Evolutionary conservation across 2,888 invertebrate genomes (phyloP).

Genomic region (Exocentrus adspersus): DNA sequence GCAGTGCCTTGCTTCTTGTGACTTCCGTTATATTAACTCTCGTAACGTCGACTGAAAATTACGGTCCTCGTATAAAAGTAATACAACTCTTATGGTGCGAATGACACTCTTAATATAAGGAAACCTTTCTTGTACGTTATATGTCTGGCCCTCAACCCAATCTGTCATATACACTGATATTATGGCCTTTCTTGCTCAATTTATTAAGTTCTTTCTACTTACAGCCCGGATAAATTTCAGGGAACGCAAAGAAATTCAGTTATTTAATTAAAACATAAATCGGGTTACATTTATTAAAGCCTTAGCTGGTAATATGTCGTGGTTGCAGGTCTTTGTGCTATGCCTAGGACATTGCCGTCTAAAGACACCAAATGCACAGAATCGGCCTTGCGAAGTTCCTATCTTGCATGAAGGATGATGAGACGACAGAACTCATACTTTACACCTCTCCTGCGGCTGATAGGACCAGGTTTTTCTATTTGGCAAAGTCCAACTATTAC

Average conservation of each 20-base stretch:
- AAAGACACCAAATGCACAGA: too few relatives aligned
- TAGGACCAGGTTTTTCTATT: too few relatives aligned
- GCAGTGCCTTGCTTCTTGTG: conserved; percentile 44
- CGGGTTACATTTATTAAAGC: too few relatives aligned
- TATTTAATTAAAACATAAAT: too few relatives aligned
- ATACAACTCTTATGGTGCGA: conserved; percentile 48
- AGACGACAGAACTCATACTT: too few relatives aligned
- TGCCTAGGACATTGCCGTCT: too few relatives aligned
- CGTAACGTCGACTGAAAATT: conserved; percentile 42
- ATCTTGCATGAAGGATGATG: too few relatives aligned
- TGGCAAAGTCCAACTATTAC: too few relatives aligned
- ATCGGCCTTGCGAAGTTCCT: too few relatives aligned
- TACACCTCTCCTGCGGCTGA: too few relatives aligned
- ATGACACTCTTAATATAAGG: conserved; percentile 48
- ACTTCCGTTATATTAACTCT: conserved; percentile 47
- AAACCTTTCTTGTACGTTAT: conserved; percentile 43
- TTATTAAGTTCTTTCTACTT: not conserved
- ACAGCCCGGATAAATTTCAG: not conserved
- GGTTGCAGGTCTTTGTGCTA: too few relatives aligned
- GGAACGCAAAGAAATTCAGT: not conserved
- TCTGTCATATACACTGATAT: conserved; percentile 28
- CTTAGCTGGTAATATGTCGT: too few relatives aligned
- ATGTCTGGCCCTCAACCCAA: conserved; percentile 33
- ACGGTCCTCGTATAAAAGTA: conserved; percentile 46
- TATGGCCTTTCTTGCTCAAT: not conserved